phyloP scores from a whole-genome alignment of 2,888 invertebrate genomes.

The Nomada flava region DNA sequence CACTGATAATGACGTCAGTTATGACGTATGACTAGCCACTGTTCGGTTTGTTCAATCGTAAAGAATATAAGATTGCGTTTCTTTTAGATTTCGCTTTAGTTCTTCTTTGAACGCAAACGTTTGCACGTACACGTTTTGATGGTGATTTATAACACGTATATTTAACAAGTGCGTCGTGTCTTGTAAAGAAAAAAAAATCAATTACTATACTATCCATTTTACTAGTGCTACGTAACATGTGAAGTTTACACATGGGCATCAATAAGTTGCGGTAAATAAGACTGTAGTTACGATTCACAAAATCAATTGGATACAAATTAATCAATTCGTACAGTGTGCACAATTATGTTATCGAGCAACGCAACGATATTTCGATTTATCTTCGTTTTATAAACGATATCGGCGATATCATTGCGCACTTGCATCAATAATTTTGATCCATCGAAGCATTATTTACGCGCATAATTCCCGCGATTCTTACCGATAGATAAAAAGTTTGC shows the following conservation, averaged over 20 bases:
- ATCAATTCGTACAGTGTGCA: neutral
- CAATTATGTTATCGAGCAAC: neutral
- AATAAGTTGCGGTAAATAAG: conserved; percentile 51
- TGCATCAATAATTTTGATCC: conserved; percentile 26
- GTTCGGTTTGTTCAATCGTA: conserved; percentile 21
- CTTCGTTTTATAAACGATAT: neutral
- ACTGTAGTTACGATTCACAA: neutral
- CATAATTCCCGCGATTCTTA: conserved; percentile 19
- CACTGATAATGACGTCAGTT: conserved; percentile 27
- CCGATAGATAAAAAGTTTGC: neutral
- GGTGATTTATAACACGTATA: neutral
- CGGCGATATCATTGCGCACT: conserved; percentile 2
- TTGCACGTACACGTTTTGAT: conserved; percentile 6
- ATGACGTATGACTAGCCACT: conserved; percentile 40
- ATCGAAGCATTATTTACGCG: conserved; percentile 20
- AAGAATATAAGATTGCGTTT: conserved; percentile 44
- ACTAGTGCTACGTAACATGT: conserved; percentile 26
- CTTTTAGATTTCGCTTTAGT: conserved; percentile 36
- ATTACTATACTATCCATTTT: conserved; percentile 1
- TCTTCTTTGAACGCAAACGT: conserved; percentile 24
- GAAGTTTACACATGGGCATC: conserved; percentile 37
- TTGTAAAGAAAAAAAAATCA: conserved; percentile 11
- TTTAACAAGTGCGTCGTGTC: neutral
- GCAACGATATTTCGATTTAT: neutral
- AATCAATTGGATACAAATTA: conserved; percentile 10